Evolutionary conservation across 2,113 vertebrate species (phyloP).

Genomic region (Oryzias curvinotus): DNA sequence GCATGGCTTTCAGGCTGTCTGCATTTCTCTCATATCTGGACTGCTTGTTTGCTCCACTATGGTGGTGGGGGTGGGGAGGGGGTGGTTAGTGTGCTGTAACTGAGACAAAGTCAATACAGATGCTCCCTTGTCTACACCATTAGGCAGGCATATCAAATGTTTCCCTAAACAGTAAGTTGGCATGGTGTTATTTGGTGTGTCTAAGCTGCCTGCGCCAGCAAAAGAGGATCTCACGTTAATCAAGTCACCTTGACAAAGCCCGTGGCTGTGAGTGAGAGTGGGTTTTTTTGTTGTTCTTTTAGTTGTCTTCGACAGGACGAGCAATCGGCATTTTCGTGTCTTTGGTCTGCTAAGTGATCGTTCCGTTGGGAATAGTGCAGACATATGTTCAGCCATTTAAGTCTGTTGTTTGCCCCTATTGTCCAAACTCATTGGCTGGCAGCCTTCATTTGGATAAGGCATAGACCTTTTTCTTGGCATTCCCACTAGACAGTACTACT

Average conservation of each 20-base stretch:
- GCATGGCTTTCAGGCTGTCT: conserved; percentile 27
- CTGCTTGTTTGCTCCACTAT: conserved; percentile 48
- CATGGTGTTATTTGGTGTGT: background rate
- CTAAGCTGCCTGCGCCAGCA: conserved; percentile 45
- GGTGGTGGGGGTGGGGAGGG: background rate
- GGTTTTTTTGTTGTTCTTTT: conserved; percentile 20
- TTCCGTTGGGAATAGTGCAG: conserved; percentile 50
- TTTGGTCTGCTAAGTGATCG: conserved; percentile 34
- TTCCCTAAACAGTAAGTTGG: conserved; percentile 39
- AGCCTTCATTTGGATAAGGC: conserved; percentile 61
- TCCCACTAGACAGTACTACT: conserved; percentile 47
- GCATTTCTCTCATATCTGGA: conserved; percentile 29
- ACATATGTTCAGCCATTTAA: conserved; percentile 61
- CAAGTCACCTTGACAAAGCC: conserved; percentile 55
- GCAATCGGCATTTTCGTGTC: conserved; percentile 51
- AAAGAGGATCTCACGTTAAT: conserved; percentile 52
- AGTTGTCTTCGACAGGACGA: conserved; percentile 22
- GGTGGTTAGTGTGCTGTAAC: conserved; percentile 41
- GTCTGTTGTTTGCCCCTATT: conserved; percentile 51
- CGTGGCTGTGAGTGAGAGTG: conserved; percentile 22
- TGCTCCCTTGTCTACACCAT: conserved; percentile 50
- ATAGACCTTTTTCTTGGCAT: conserved; percentile 41
- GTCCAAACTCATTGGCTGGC: conserved; percentile 54
- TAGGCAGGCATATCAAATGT: conserved; percentile 38
- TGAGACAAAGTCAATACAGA: conserved; percentile 65